These are phyloP conservation scores for Drosophila repletoides DNA, from an alignment of 1,140 invertebrate species.

Conservation along the genomic window DNA sequence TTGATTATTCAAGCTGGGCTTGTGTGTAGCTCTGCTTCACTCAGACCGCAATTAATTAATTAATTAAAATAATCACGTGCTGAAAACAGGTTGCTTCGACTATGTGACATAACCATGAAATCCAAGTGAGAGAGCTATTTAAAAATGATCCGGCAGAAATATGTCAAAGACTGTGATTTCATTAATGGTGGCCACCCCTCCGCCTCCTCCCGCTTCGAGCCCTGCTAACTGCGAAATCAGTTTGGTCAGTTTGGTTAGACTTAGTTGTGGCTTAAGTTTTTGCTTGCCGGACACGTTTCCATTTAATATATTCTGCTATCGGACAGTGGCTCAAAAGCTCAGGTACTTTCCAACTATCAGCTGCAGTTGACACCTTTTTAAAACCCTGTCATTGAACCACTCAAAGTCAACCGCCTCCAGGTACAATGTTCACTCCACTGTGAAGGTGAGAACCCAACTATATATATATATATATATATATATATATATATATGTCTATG, in stretches of 20 bases:
- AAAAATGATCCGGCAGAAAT: slow-evolving; percentile 10
- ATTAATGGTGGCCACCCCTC: slow-evolving; percentile 31
- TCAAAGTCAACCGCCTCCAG: neutral
- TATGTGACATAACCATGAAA: slow-evolving; percentile 38
- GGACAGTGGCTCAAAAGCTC: slow-evolving; percentile 31
- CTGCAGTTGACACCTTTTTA: neutral
- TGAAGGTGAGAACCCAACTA: slow-evolving; percentile 47
- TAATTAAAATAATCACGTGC: slow-evolving; percentile 30
- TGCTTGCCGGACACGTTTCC: slow-evolving; percentile 40
- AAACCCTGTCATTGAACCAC: slow-evolving; percentile 2
- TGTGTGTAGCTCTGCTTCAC: slow-evolving; percentile 8
- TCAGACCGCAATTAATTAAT: slow-evolving; percentile 4
- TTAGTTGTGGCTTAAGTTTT: slow-evolving; percentile 2
- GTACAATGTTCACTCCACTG: slow-evolving; percentile 33
- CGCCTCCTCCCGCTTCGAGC: too few species aligned
- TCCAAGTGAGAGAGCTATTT: neutral
- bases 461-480: neutral
- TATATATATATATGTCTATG: neutral
- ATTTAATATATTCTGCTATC: slow-evolving; percentile 30
- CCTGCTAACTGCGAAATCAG: neutral
- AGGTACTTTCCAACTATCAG: slow-evolving; percentile 18
- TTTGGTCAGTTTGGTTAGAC: neutral
- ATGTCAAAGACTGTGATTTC: slow-evolving; percentile 43
- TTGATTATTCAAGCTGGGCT: neutral
- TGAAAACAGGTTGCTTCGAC: slow-evolving; percentile 2